These are phyloP conservation scores for Nephila pilipes DNA, from an alignment of 1,140 invertebrate genomes.

Conservation along the genomic window DNA sequence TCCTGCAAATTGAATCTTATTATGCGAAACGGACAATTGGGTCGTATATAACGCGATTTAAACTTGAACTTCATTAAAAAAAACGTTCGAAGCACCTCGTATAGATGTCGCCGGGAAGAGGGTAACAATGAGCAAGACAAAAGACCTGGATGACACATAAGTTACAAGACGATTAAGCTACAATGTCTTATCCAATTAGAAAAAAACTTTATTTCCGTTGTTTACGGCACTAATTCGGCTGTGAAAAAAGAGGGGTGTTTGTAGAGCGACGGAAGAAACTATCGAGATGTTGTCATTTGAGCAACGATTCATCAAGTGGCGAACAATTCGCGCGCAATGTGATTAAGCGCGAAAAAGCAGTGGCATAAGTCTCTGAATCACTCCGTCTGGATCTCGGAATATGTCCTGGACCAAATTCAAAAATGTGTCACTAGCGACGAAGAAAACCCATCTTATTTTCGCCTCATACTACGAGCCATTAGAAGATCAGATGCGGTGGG, in stretches of 20 bases:
- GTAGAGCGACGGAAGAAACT: background rate
- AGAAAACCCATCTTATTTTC: slow-evolving; percentile 1
- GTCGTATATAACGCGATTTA: background rate
- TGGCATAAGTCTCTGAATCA: slow-evolving; percentile 19
- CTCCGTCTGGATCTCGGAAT: background rate
- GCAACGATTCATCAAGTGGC: background rate
- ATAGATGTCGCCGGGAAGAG: background rate
- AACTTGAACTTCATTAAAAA: background rate
- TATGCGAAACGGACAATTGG: background rate
- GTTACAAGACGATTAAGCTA: background rate
- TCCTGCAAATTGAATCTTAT: no score
- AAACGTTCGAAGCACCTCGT: no score
- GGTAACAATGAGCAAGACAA: background rate
- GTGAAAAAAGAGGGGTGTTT: background rate
- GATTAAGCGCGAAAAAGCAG: slow-evolving; percentile 2
- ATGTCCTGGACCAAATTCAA: background rate
- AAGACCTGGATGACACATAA: background rate
- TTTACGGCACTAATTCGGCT: background rate
- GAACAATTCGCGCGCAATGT: background rate
- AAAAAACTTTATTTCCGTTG: background rate
- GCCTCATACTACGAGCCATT: background rate
- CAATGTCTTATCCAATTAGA: slow-evolving; percentile 12
- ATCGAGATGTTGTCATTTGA: background rate
- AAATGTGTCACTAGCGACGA: background rate
- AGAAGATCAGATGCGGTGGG: background rate